Evolutionary conservation across 35 echinoderm and acorn worm genomes (phyloP).

Genomic region (Heliocidaris tuberculata): DNA sequence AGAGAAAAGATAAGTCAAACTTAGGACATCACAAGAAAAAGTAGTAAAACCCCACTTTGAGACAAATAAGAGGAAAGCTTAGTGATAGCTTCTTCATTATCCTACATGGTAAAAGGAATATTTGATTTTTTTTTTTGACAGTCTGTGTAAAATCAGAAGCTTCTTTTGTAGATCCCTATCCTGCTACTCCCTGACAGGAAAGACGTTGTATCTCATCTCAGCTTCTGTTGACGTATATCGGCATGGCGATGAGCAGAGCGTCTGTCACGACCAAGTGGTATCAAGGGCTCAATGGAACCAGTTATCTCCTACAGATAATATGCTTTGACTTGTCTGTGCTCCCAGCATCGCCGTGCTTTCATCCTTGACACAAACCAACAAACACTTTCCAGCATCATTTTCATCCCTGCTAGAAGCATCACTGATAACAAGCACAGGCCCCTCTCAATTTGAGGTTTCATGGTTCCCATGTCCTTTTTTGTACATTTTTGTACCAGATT

Average conservation of each 20-base stretch:
- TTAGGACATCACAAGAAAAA: no score
- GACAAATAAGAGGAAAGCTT: no score
- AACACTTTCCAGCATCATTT: not conserved
- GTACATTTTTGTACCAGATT: not conserved
- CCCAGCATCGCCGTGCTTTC: not conserved
- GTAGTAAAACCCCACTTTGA: no score
- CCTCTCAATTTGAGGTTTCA: not conserved
- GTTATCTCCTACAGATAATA: not conserved
- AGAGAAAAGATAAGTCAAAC: no score
- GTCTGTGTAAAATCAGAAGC: not conserved
- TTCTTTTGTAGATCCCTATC: not conserved
- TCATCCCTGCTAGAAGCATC: not conserved
- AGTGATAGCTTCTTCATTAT: no score
- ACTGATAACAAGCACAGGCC: not conserved
- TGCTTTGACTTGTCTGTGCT: not conserved
- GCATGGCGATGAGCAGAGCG: not conserved
- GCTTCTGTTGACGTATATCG: not conserved
- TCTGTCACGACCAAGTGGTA: not conserved
- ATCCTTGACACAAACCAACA: not conserved
- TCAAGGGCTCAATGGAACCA: not conserved
- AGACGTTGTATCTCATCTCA: slow-evolving; percentile 1
- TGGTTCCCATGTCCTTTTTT: not conserved
- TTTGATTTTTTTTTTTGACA: not conserved
- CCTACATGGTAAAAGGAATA: not conserved
- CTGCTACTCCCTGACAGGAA: not conserved